These are phyloP conservation scores for Eristalis tenax DNA, from an alignment of 2,888 invertebrate species.

Conservation along the genomic window DNA sequence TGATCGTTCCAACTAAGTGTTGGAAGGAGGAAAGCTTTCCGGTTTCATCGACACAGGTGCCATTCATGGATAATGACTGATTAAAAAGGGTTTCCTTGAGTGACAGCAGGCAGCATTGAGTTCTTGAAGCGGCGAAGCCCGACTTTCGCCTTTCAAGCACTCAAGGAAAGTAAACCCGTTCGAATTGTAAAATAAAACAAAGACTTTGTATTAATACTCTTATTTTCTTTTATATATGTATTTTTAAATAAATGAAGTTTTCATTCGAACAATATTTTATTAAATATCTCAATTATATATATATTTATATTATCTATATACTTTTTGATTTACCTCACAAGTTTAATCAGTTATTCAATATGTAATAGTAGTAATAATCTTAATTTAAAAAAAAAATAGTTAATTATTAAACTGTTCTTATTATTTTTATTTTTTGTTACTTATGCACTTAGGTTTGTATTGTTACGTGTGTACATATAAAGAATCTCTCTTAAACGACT, in stretches of 20 bases:
- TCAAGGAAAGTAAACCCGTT: too few relatives aligned
- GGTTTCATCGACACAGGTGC: too few relatives aligned
- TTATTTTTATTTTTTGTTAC: constrained; percentile 39
- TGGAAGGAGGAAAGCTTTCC: too few relatives aligned
- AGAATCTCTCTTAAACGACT: constrained; percentile 31
- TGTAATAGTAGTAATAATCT: constrained; percentile 59
- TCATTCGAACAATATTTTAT: constrained; percentile 66
- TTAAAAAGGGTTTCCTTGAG: too few relatives aligned
- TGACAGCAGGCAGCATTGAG: too few relatives aligned
- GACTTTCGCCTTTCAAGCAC: too few relatives aligned
- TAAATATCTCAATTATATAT: constrained; percentile 57
- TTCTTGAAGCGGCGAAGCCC: too few relatives aligned
- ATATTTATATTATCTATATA: constrained; percentile 43
- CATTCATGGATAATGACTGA: too few relatives aligned
- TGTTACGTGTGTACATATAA: constrained; percentile 53
- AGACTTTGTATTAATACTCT: constrained; percentile 59
- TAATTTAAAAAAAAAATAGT: constrained; percentile 58
- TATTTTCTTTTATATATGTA: constrained; percentile 61
- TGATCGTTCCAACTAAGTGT: too few relatives aligned
- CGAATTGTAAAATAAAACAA: constrained; percentile 52
- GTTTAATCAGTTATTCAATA: constrained; percentile 43
- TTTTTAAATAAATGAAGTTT: constrained; percentile 70
- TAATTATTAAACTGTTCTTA: constrained; percentile 50
- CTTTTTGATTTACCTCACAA: constrained; percentile 57
- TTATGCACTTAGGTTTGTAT: constrained; percentile 32